These are phyloP conservation scores for Drosophila putrida DNA, from an alignment of 2,888 invertebrate genomes.

Conservation along the genomic window DNA sequence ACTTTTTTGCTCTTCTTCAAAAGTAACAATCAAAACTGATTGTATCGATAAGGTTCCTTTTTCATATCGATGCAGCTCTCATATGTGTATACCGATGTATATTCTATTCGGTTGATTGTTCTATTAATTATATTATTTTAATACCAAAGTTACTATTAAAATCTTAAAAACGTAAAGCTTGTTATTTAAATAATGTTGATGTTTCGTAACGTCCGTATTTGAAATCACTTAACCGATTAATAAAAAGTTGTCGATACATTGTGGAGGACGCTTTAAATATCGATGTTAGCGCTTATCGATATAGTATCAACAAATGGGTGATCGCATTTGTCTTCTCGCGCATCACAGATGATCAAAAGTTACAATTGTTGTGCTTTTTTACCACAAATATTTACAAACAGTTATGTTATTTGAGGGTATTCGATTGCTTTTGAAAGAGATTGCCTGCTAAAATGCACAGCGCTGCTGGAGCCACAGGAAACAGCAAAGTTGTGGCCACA, in stretches of 20 bases:
- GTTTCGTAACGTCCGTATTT: too few relatives aligned
- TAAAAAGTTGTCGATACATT: neutral
- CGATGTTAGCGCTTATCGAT: conserved; percentile 48
- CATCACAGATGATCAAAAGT: conserved; percentile 59
- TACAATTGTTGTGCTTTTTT: conserved; percentile 51
- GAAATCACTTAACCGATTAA: neutral
- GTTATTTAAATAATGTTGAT: too few relatives aligned
- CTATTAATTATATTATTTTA: too few relatives aligned
- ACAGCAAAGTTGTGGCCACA: conserved; percentile 82
- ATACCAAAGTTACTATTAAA: too few relatives aligned
- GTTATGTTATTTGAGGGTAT: conserved; percentile 50
- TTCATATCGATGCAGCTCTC: too few relatives aligned
- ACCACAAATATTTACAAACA: conserved; percentile 32
- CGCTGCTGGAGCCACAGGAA: conserved; percentile 55
- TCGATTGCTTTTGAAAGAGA: conserved; percentile 47
- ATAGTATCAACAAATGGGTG: conserved; percentile 54
- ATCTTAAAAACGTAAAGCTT: too few relatives aligned
- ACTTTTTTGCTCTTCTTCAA: too few relatives aligned
- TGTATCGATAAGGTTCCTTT: too few relatives aligned
- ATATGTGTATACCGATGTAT: too few relatives aligned
- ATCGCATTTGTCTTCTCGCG: conserved; percentile 50
- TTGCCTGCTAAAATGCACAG: conserved; percentile 68
- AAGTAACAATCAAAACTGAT: too few relatives aligned
- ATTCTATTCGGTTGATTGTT: too few relatives aligned
- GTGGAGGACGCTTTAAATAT: neutral